Base-by-base conservation (phyloP, 1,140 invertebrate species). In the Cydia strobilella region DNA sequence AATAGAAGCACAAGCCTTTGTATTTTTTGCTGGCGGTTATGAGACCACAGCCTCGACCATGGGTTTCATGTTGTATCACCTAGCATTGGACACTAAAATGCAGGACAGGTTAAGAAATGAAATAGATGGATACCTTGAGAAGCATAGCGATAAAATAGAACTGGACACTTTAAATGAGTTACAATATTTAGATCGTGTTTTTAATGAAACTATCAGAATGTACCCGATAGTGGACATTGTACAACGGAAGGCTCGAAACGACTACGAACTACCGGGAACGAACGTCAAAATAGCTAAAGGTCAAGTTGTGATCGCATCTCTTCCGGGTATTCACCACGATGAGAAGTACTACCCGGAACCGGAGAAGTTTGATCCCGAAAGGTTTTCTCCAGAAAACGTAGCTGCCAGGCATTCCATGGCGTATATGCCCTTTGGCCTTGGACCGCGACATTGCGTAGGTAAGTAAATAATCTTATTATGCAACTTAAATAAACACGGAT, bases 381-480 rank as follows among this genome's bases (percentile, higher is more conserved):
- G 92, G 75, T 94, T 93, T 76, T 77, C 75, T n/a, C 75, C 86
- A 1, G 90, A 94, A 73, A 86, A 90, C 42, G 93, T 89, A 62
- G 80, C 77, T 0, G 84, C 84, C 6, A 84, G 89, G 74, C 85
- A 91, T 66, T 87, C 90, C 0, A 93, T 90, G 71, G 83, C 92
- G 3, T 95, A 88, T 79, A 76, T 95, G 63, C 93, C 95, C 0
- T 95, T 95, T 82, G 94, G 95, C 23, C 77, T 82, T 25, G 95
- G 95, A 27, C 94, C 94, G 0, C 86, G 94, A 77, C 93, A 93
- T 79, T 95, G 94, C 77, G 91, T 95, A 42, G 94, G 94, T 79
- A 93, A 84, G 81, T 80, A 42, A 12, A 42, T 2, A 12, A 42
- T 12, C 10, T 42, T 12, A 12, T 42, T 12, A 42, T 42, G 2